Evolutionary conservation across 2,888 invertebrate genomes (phyloP).

Genomic region (Tachina lurida): DNA sequence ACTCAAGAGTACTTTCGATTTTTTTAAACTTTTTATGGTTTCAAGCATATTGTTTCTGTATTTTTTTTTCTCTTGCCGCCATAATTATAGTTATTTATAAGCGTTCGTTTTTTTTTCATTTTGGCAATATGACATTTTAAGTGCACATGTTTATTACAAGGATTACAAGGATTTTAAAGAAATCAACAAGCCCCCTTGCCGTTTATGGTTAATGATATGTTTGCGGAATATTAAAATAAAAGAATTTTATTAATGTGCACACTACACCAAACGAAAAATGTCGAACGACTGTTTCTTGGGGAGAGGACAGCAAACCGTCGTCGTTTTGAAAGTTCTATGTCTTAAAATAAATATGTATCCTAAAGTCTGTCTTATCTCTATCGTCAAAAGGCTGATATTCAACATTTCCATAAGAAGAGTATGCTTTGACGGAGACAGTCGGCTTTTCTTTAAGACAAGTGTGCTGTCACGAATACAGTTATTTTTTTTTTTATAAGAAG

Average conservation of each 20-base stretch:
- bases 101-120: background rate
- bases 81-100: conserved; percentile 18
- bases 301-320: too few relatives aligned
- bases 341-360: too few relatives aligned
- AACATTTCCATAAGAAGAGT: too few relatives aligned
- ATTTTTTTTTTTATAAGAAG: too few relatives aligned
- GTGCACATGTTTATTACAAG: conserved; percentile 35
- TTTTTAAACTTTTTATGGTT: conserved; percentile 12
- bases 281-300: too few relatives aligned
- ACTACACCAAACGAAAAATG: too few relatives aligned
- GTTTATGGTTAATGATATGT: background rate
- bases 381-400: too few relatives aligned
- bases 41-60: conserved; percentile 47
- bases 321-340: too few relatives aligned
- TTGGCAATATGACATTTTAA: background rate
- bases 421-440: too few relatives aligned
- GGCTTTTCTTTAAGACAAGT: too few relatives aligned
- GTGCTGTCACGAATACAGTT: too few relatives aligned
- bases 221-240: background rate
- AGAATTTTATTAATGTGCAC: background rate
- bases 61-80: conserved; percentile 12
- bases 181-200: conserved; percentile 20
- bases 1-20: conserved; percentile 46
- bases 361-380: too few relatives aligned
- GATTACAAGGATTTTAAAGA: conserved; percentile 61